Base-by-base conservation (phyloP, 1,140 invertebrate genomes). In the Bombus superbus region DNA sequence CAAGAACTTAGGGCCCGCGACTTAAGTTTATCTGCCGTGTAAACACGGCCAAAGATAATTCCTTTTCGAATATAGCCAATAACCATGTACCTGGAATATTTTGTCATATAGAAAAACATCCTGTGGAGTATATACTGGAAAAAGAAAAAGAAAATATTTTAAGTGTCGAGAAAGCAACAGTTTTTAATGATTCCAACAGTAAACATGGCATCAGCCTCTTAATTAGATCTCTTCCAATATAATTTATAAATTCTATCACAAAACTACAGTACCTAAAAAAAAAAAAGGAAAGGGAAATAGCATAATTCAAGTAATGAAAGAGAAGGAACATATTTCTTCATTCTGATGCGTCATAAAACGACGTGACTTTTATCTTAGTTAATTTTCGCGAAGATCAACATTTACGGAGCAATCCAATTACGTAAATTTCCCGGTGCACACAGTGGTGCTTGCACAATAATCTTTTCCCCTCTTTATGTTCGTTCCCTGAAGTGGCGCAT, bases 41-140 rank as follows among this genome's bases (percentile, higher is more conserved):
- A 81, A 85, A 81, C 78, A 64, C 68, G 64, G 5, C 47, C 18
- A 13, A 22, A 62, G 77, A 85, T 89, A 85, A 85, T 88, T 71
- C 81, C 44, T 35, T 22, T 59, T 88, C 28, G 38, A 68, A 80
- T 66, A 69, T 85, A 81, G 38, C 86, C 64, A 77, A 64, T 75
- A 69, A 57, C 4, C 5, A 4, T 25, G 64, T 28, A 1, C 32
- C 28, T 4, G 9, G 11, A 22, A 25, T 22, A 32, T 38, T 35
- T 28, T 28, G 13, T 4, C 9, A 8, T 68, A 25, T 11, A 25
- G 1, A 28, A 5, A n/a, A 62, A 5, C 1, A n/a, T 62, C 25
- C 4, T 82, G n/a, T 22, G 47, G 1, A 22, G 5, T 3, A 15
- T 28, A 3, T 5, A 25, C 13, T 4, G 42, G 22, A 62, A 5